phyloP scores from a whole-genome alignment of 2,113 vertebrate genomes.

The Australoheros scitulus region DNA sequence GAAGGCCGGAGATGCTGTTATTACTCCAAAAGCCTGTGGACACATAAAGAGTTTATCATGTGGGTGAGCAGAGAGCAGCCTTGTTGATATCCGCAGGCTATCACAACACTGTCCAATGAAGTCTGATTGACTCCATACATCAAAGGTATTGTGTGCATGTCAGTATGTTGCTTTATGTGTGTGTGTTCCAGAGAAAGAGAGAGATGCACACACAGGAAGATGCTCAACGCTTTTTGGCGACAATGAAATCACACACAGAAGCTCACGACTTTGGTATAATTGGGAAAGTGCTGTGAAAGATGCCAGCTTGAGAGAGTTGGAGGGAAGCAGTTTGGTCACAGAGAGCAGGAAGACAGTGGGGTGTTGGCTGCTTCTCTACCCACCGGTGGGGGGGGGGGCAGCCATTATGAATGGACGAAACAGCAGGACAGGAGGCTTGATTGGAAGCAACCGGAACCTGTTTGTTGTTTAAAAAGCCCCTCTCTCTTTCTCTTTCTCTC shows the following conservation, averaged over 20 bases:
- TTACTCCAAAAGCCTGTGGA: conserved; percentile 61
- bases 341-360: conserved; percentile 56
- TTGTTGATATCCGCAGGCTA: conserved; percentile 58
- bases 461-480: conserved; percentile 58
- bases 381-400: background rate
- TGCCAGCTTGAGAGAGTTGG: conserved; percentile 6
- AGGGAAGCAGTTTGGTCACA: conserved; percentile 25
- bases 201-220: background rate
- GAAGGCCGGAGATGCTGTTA: conserved; percentile 44
- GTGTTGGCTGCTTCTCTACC: conserved; percentile 41
- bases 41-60: conserved; percentile 65
- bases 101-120: conserved; percentile 50
- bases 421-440: conserved; percentile 58
- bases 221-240: conserved; percentile 1
- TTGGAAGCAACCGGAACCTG: conserved; percentile 66
- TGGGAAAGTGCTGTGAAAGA: conserved; percentile 39
- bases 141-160: conserved; percentile 34
- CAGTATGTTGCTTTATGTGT: background rate
- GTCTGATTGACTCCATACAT: conserved; percentile 74
- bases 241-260: conserved; percentile 30
- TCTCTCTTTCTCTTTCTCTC: conserved; percentile 2
- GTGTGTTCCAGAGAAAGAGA: background rate
- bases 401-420: conserved; percentile 53
- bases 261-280: conserved; percentile 46
- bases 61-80: conserved; percentile 46